Conservation (phyloP, 2,797 vertebrate species). For the Tragopan temminckii region DNA sequence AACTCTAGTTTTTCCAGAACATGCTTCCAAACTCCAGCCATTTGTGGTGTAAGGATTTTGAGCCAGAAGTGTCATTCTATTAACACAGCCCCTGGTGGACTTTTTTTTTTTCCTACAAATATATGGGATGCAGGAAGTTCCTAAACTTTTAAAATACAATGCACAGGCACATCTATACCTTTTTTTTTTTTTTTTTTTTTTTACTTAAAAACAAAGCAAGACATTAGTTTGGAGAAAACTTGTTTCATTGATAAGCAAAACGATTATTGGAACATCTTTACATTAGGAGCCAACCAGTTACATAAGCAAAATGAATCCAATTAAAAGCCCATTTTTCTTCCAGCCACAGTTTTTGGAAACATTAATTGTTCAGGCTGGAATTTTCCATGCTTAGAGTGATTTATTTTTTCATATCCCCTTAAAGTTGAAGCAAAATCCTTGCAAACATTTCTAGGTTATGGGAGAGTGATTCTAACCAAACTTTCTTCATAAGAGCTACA, state of each 20-base stretch:
- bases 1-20: slow-evolving; percentile 35
- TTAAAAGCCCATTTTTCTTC: slow-evolving; percentile 56
- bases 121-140: not conserved
- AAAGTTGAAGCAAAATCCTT: slow-evolving; percentile 45
- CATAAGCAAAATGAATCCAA: slow-evolving; percentile 51
- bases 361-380: slow-evolving; percentile 50
- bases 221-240: not conserved
- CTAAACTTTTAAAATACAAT: not conserved
- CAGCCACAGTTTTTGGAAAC: slow-evolving; percentile 61
- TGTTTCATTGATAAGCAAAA: not conserved
- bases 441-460: slow-evolving; percentile 62
- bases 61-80: not conserved
- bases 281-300: slow-evolving; percentile 25
- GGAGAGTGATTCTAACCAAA: slow-evolving; percentile 63
- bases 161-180: not conserved
- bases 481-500: slow-evolving; percentile 58
- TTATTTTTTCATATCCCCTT: not conserved
- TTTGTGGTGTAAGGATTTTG: not conserved
- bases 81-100: not conserved
- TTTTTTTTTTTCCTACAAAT: not conserved
- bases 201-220: not conserved
- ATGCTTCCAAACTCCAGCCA: not conserved
- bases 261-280: not conserved
- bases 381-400: slow-evolving; percentile 66
- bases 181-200: not conserved